phyloP scores from a whole-genome alignment of 2,888 invertebrate genomes.

The Brenthis hecate region DNA sequence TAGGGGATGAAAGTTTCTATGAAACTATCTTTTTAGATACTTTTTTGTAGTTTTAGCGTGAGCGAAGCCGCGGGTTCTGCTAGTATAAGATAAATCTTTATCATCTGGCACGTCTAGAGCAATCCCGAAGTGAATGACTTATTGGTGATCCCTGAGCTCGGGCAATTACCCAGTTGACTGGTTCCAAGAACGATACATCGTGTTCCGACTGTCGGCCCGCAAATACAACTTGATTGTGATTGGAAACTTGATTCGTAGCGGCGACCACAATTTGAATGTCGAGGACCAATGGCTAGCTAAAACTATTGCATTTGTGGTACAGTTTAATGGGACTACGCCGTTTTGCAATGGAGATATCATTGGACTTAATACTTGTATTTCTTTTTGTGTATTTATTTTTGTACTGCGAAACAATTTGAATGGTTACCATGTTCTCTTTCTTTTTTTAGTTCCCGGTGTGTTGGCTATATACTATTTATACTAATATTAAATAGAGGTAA shows the following conservation, averaged over 20 bases:
- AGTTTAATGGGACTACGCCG: slow-evolving; percentile 11
- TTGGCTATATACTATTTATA: too few relatives aligned
- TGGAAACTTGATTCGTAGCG: slow-evolving; percentile 47
- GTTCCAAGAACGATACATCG: slow-evolving; percentile 30
- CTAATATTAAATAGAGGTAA: too few relatives aligned
- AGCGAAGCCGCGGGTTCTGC: too few relatives aligned
- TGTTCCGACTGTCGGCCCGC: slow-evolving; percentile 23
- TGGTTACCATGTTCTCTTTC: not conserved
- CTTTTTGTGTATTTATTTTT: slow-evolving; percentile 1
- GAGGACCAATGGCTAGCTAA: slow-evolving; percentile 17
- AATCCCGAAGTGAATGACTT: slow-evolving; percentile 16
- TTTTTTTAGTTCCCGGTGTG: too few relatives aligned
- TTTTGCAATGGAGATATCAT: slow-evolving; percentile 14
- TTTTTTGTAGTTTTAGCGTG: too few relatives aligned
- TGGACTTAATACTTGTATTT: not conserved
- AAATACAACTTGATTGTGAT: slow-evolving; percentile 44
- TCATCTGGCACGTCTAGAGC: not conserved
- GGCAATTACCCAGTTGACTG: slow-evolving; percentile 38
- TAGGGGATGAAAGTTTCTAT: too few relatives aligned
- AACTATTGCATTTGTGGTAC: slow-evolving; percentile 20
- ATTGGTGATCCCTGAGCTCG: slow-evolving; percentile 23
- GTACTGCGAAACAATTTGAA: not conserved
- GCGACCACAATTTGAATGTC: slow-evolving; percentile 32
- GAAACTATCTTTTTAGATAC: too few relatives aligned
- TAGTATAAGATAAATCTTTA: not conserved